Conservation (phyloP, 23 tunicate species). For the Ascidia mentula region DNA sequence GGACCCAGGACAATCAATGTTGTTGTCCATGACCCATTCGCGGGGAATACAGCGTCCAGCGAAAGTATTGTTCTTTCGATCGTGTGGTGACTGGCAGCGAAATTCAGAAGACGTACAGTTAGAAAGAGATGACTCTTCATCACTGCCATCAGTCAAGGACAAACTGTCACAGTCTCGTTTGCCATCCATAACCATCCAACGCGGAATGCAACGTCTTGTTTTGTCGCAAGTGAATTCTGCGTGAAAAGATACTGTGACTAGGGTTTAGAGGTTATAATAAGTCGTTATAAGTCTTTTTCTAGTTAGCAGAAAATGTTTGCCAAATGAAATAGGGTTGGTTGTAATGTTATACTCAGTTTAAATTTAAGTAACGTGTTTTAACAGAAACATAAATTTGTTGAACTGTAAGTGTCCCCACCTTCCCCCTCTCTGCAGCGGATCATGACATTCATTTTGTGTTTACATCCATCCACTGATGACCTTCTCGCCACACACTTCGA, state of each 20-base stretch:
- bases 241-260: no score
- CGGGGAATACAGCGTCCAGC: constrained; percentile 37
- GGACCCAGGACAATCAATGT: constrained; percentile 9
- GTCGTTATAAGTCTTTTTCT: no score
- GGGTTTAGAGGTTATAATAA: no score
- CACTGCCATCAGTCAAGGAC: background rate
- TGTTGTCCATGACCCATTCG: constrained; percentile 49
- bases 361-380: no score
- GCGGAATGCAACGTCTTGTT: constrained; percentile 12
- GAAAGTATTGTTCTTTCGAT: background rate
- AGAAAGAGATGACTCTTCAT: constrained; percentile 3
- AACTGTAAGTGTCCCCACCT: background rate
- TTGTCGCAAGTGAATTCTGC: constrained; percentile 5
- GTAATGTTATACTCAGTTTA: no score
- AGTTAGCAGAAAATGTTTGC: no score
- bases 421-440: background rate
- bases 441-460: background rate
- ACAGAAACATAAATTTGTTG: no score
- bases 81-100: background rate
- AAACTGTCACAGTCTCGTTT: constrained; percentile 7
- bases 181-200: constrained; percentile 26
- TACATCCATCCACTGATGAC: background rate
- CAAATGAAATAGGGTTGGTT: no score
- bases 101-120: background rate
- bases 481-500: background rate